Evolutionary conservation across 2,797 vertebrate genomes (phyloP), one percentile per base, ranked within the genome.

Genomic region (Austrolebias charrua): DNA sequence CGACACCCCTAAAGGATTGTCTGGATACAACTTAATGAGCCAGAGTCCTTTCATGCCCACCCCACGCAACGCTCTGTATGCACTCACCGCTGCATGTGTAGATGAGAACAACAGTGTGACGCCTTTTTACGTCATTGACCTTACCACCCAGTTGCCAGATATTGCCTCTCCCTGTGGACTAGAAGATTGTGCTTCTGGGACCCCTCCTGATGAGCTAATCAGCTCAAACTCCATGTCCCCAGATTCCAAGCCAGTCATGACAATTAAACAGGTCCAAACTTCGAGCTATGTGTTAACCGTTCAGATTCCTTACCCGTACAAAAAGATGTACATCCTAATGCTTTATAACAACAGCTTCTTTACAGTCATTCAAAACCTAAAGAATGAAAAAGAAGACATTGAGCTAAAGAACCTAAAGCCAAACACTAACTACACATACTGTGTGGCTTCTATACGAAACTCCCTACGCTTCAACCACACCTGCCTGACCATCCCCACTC

Each of bases 381-480:
- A 91, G 67, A 92, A 86, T 63, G 89, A 94, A 28, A 93, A 88
- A 76, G 95, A 99, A 87, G 95, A 97, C 28, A 94, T 99, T 19
- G 94, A 92, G 78, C 86, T 98, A 33, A 92, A 92, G 60, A 89
- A 94, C 85, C 86, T 98, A 47, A 92, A 94, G 83, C 83, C 96
- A 0, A 95, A 96, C 82, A 97, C 95, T 4, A 92, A 97, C 81
- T 98, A 99, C 86, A 99, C 95, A 0, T 98, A 97, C 88, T 99
- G 98, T 0, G 97, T 99, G 58, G 97, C 94, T 54, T 99, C 98
- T 16, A 94, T 95, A 81, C 92, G 96, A 55, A 94, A 97, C 5
- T 94, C 95, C 46, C 90, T 95, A 56, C 94, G 93, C 65, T 96
- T 95, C 85, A 99, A 99, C 92, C 97, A 99, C 84, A 98, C 95